Conservation (phyloP, 2,113 vertebrate species). For the Macheiramphus alcinus region DNA sequence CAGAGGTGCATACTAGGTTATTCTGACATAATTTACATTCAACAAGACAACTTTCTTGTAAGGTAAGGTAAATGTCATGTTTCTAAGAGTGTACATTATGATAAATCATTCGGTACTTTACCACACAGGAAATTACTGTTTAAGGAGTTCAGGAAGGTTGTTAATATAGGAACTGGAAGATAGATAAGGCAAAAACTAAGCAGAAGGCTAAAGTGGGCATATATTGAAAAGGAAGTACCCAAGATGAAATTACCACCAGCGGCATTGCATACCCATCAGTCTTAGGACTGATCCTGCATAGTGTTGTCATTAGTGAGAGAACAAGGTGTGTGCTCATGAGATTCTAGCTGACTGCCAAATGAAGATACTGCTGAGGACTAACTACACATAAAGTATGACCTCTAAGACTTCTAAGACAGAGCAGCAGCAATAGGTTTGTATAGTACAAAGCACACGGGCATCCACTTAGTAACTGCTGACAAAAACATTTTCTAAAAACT, state of each 20-base stretch:
- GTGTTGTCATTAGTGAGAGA: neutral
- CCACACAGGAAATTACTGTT: neutral
- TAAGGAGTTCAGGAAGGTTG: neutral
- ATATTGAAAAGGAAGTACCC: neutral
- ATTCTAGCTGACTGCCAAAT: neutral
- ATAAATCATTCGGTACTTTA: neutral
- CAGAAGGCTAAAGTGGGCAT: neutral
- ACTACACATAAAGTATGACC: neutral
- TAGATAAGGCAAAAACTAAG: neutral
- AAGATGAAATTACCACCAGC: neutral
- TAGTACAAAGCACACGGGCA: neutral
- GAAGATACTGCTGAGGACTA: neutral
- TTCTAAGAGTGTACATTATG: neutral
- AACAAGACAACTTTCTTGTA: neutral
- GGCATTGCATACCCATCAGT: neutral
- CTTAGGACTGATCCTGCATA: neutral
- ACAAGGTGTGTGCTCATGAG: neutral
- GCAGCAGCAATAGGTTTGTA: neutral
- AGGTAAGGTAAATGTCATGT: neutral
- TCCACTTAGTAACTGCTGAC: neutral
- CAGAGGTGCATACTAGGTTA: neutral
- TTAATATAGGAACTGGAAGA: neutral
- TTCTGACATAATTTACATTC: neutral
- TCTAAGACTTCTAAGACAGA: neutral
- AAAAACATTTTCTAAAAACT: neutral